Conservation (phyloP, 2,888 invertebrate species). For the Liodrosophila aerea region DNA sequence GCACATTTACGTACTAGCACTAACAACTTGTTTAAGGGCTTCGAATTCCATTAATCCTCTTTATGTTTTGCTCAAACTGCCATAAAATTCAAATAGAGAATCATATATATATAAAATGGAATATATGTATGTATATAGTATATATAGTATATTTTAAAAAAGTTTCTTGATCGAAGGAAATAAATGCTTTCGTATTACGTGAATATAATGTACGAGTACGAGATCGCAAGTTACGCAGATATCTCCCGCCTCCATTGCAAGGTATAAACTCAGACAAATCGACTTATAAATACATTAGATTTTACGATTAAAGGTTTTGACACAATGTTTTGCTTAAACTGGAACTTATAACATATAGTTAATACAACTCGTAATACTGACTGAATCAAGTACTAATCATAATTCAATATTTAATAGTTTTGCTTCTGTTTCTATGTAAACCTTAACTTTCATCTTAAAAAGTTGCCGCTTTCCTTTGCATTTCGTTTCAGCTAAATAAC, state of each 20-base stretch:
- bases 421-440: neutral
- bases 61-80: slow-evolving; percentile 38
- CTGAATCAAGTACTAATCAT: slow-evolving; percentile 35
- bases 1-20: slow-evolving; percentile 67
- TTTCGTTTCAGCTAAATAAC: slow-evolving; percentile 65
- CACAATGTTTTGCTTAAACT: slow-evolving; percentile 23
- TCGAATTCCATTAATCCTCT: slow-evolving; percentile 22
- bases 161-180: slow-evolving; percentile 22
- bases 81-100: slow-evolving; percentile 47
- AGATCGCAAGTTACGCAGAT: slow-evolving; percentile 32
- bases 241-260: slow-evolving; percentile 7
- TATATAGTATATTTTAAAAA: slow-evolving; percentile 26
- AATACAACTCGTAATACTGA: slow-evolving; percentile 43
- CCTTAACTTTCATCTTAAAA: slow-evolving; percentile 35
- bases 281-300: slow-evolving; percentile 19
- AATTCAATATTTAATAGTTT: slow-evolving; percentile 33
- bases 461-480: slow-evolving; percentile 5
- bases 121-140: slow-evolving; percentile 24
- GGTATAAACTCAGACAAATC: slow-evolving; percentile 20
- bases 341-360: slow-evolving; percentile 46
- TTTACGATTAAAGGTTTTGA: slow-evolving; percentile 36
- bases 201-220: slow-evolving; percentile 9
- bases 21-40: slow-evolving; percentile 48
- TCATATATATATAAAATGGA: slow-evolving; percentile 32
- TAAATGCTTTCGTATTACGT: slow-evolving; percentile 60